Evolutionary conservation across 2,797 vertebrate species (phyloP).

Genomic region (Galaxias olidus): DNA sequence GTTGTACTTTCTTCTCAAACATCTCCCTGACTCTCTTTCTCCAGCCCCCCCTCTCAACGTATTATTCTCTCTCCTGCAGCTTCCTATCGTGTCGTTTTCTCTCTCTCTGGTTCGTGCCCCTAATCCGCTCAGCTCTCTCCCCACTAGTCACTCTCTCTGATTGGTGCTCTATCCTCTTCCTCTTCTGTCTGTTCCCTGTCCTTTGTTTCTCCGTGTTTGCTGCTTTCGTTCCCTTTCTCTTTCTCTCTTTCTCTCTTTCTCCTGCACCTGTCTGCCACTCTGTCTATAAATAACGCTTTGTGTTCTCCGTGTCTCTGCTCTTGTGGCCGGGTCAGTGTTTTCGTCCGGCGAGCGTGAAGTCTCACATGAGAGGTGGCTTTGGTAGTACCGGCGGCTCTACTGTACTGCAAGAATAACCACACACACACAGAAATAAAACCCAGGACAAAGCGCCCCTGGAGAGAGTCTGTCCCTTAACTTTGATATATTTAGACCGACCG

Average conservation of each 20-base stretch:
- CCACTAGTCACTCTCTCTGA: background rate
- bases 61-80: slow-evolving; percentile 11
- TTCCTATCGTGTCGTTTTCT: slow-evolving; percentile 3
- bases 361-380: too few species aligned
- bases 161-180: slow-evolving; percentile 25
- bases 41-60: background rate
- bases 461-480: background rate
- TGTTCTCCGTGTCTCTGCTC: slow-evolving; percentile 32
- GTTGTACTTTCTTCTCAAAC: slow-evolving; percentile 55
- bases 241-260: background rate
- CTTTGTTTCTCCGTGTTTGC: background rate
- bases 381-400: slow-evolving; percentile 44
- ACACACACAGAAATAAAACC: slow-evolving; percentile 32
- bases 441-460: slow-evolving; percentile 28
- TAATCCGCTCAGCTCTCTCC: background rate
- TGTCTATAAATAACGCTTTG: slow-evolving; percentile 15
- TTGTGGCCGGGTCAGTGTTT: slow-evolving; percentile 5
- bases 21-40: slow-evolving; percentile 14
- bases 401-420: slow-evolving; percentile 7
- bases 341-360: background rate
- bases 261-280: background rate
- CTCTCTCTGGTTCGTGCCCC: background rate
- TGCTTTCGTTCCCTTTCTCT: background rate
- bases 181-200: slow-evolving; percentile 14
- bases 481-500: slow-evolving; percentile 31